Base-by-base conservation (phyloP, 2,113 vertebrate genomes). In the Natator depressus region DNA sequence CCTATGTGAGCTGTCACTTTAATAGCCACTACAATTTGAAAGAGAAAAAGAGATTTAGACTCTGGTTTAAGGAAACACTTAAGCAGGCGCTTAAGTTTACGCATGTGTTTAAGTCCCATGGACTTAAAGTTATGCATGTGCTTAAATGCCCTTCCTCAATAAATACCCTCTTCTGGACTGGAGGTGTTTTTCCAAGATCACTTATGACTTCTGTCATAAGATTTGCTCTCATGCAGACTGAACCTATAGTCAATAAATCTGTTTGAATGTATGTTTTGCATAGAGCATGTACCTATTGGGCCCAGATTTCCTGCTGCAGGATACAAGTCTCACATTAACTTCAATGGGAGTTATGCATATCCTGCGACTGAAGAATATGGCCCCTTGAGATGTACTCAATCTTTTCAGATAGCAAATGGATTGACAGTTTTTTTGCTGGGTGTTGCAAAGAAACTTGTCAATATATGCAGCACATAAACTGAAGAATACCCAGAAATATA, bases 11-110 rank as follows among this genome's bases (percentile, higher is more conserved):
- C 46, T 91, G 46, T 76, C 82, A 31, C n/a, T 90, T 84, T 35
- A 85, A 47, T 31, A 54, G 5, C 27, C 42, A 50, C 89, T 81
- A 83, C 81, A 84, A 93, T 10, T 91, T 82, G 29, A 22, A 88
- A 89, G 55, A 25, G 5, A 49, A 62, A 76, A 38, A 91, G 69
- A 54, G 54, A 86, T 10, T 65, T 65, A 65, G 6, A 35, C n/a
- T 53, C 27, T 6, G 57, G 90, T 87, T 92, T 79, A 95, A 85
- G 88, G 89, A 84, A 93, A n/a, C 24, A 35, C 79, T 89, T 90
- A 84, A 69, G 27, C 19, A 27, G 22, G 72, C 24, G 20, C 69
- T 75, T 75, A 38, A 75, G 5, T 75, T 75, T 75, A 75, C 17
- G 8, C 69, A 42, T 38, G 20, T 24, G 4, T 69, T 17, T 69